These are phyloP conservation scores for Digitonthophagus gazella DNA, from an alignment of 2,888 invertebrate genomes.

Conservation along the genomic window DNA sequence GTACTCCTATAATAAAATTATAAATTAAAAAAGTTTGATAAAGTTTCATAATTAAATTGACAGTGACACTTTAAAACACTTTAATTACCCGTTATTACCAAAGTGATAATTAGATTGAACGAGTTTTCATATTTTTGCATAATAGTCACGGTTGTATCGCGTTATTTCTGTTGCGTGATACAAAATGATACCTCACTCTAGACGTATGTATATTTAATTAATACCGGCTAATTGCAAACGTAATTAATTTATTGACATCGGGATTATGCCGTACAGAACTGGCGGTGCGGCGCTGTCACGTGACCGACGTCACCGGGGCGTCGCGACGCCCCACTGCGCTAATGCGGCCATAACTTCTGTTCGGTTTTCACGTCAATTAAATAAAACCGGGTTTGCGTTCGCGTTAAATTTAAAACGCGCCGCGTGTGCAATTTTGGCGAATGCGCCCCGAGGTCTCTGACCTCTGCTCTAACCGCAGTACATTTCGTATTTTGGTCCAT, in stretches of 20 bases:
- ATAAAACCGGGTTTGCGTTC: background rate
- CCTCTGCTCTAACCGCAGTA: background rate
- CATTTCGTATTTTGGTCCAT: background rate
- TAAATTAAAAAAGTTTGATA: no score
- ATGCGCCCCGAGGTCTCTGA: background rate
- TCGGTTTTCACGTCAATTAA: background rate
- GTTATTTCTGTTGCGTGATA: background rate
- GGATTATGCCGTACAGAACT: constrained; percentile 3
- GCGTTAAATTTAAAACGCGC: background rate
- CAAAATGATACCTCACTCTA: background rate
- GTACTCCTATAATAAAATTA: no score
- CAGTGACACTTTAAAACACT: no score
- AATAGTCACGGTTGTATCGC: no score
- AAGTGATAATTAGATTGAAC: no score
- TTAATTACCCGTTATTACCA: no score
- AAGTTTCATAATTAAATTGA: no score
- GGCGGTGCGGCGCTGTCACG: no score
- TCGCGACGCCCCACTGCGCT: background rate
- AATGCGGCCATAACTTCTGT: background rate
- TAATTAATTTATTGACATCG: constrained; percentile 17
- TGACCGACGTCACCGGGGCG: no score
- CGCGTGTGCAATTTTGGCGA: background rate
- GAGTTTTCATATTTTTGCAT: no score
- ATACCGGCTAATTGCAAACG: constrained; percentile 17
- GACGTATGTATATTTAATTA: constrained; percentile 22